These are phyloP conservation scores for Euura saliciscinereae DNA, from an alignment of 1,140 invertebrate species.

Conservation along the genomic window DNA sequence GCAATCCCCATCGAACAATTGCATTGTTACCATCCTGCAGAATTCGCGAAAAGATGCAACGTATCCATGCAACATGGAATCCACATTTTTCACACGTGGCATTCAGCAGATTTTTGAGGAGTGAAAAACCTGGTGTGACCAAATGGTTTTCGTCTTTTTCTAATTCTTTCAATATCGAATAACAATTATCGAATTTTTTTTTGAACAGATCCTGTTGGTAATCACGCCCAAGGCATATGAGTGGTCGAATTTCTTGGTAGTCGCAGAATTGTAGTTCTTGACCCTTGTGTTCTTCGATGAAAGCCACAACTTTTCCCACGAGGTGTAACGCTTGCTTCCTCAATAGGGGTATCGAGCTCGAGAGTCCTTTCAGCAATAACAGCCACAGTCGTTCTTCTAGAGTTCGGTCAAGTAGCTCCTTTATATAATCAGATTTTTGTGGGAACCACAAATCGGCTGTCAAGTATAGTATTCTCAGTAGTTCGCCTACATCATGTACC, in stretches of 20 bases:
- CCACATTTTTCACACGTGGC: conserved; percentile 29
- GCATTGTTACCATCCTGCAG: conserved; percentile 55
- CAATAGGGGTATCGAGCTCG: conserved; percentile 25
- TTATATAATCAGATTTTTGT: background rate
- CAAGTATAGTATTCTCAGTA: conserved; percentile 32
- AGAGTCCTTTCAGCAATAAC: background rate
- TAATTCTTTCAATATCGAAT: conserved; percentile 62
- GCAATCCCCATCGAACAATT: conserved; percentile 54
- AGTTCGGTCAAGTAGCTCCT: background rate
- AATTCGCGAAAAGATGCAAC: conserved; percentile 52
- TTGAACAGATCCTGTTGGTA: conserved; percentile 18
- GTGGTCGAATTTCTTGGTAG: conserved; percentile 30
- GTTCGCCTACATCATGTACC: conserved; percentile 22
- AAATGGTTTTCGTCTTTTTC: conserved; percentile 70
- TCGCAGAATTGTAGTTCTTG: background rate
- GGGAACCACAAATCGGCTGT: conserved; percentile 32
- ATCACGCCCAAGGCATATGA: conserved; percentile 26
- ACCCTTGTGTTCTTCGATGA: conserved; percentile 21
- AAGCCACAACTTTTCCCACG: conserved; percentile 41
- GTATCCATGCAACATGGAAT: conserved; percentile 49
- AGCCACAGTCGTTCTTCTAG: background rate
- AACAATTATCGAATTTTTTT: conserved; percentile 50
- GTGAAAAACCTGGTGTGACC: conserved; percentile 58
- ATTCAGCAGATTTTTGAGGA: conserved; percentile 45
- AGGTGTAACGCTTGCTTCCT: conserved; percentile 51